These are phyloP conservation scores for Campopleginae sp. DNA, from an alignment of 2,888 invertebrate species.

Conservation along the genomic window DNA sequence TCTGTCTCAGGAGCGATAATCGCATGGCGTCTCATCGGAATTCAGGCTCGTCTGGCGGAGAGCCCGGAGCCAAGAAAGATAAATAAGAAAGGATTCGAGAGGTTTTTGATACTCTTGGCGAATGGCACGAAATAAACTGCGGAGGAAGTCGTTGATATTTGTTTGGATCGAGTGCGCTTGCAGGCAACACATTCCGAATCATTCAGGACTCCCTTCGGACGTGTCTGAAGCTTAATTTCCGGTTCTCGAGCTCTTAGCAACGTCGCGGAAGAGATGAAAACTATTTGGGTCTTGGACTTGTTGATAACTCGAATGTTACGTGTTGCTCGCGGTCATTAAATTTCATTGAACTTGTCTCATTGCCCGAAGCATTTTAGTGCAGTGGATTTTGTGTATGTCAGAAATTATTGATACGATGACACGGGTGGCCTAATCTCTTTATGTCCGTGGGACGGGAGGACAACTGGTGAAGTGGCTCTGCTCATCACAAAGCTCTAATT, in stretches of 20 bases:
- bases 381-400: constrained; percentile 36
- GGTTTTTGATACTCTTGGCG: not conserved
- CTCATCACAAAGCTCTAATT: constrained; percentile 53
- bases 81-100: not conserved
- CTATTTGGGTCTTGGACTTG: not conserved
- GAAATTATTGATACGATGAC: constrained; percentile 61
- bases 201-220: no score
- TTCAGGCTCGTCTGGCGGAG: constrained; percentile 32
- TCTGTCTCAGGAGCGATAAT: constrained; percentile 49
- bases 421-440: constrained; percentile 39
- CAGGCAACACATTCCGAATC: not conserved
- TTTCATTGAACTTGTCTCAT: not conserved
- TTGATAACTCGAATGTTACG: not conserved
- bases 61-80: not conserved
- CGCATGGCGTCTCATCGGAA: constrained; percentile 58
- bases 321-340: not conserved
- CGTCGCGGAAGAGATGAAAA: not conserved
- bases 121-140: not conserved
- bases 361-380: not conserved
- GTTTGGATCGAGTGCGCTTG: not conserved
- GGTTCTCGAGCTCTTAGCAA: not conserved
- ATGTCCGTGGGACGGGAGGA: constrained; percentile 62
- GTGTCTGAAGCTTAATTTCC: not conserved
- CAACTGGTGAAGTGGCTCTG: constrained; percentile 15
- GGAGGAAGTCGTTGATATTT: not conserved